Base-by-base conservation (phyloP, 2,797 vertebrate species). In the Odontamblyopus rebecca region DNA sequence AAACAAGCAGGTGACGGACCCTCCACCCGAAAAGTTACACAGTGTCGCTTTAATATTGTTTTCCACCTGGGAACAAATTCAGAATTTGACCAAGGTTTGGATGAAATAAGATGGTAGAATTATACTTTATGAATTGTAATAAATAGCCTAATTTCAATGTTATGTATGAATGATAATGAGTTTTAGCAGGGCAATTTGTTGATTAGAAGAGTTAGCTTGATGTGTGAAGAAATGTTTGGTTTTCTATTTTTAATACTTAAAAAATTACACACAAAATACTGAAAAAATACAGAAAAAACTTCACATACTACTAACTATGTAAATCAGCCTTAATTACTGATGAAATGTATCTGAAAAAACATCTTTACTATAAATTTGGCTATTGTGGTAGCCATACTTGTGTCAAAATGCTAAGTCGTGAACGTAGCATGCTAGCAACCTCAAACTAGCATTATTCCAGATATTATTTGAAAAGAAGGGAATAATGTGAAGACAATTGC, bases 61-160 rank as follows among this genome's bases (percentile, higher is more conserved):
- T 71, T 71, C 38, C 0, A 67, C 26, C 35, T 61, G 72, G 59
- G 72, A 78, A 19, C 59, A 19, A 12, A 68, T 68, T 11, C 32
- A 35, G n/a, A 48, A 29, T 15, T 19, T 67, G 38, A 74, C 59
- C 71, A 53, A 72, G 54, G 18, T 53, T 83, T 83, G 48, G 38
- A 72, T 1, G 32, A 27, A 71, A 73, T 26, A 19, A 66, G n/a
- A 41, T 57, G 62, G 50, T 19, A 16, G 32, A 56, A 41, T 53
- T 18, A 7, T n/a, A 12, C 66, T 35, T 59, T 60, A 38, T 50
- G 4, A 18, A 35, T 6, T 69, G 32, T 53, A 8, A 38, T 63
- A 38, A 57, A 30, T n/a, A 6, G 27, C 27, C 57, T 60, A 4
- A 29, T 51, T 67, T 73, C 59, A 74, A 54, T 67, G 50, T 68